These are phyloP conservation scores for Pachypanchax playfairii DNA, from an alignment of 2,113 vertebrate genomes.

Conservation along the genomic window DNA sequence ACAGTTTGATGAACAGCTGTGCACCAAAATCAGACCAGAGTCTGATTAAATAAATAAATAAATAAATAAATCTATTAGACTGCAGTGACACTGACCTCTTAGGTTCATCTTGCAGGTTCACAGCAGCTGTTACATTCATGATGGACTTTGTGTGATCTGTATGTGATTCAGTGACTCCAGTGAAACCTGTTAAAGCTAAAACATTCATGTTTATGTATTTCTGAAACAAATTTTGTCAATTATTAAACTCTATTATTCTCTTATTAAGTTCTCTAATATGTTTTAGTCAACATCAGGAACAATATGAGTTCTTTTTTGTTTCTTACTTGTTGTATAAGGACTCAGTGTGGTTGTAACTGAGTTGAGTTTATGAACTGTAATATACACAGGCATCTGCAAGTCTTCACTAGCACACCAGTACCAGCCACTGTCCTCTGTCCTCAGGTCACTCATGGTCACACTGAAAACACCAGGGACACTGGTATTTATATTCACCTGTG, in stretches of 20 bases:
- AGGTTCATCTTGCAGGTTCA: neutral
- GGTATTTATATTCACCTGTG: conserved; percentile 4
- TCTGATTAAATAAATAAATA: neutral
- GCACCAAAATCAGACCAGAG: neutral
- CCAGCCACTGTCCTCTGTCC: conserved; percentile 30
- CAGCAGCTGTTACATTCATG: neutral
- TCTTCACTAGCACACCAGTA: conserved; percentile 8
- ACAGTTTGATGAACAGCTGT: no score
- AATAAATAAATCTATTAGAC: no score
- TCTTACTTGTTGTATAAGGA: conserved; percentile 25
- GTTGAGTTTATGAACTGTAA: conserved; percentile 23
- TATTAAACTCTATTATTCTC: neutral
- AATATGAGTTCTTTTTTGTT: neutral
- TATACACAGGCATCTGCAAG: conserved; percentile 33
- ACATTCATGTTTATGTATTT: neutral
- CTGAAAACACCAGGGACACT: neutral
- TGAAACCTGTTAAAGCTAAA: conserved; percentile 1
- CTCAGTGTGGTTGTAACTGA: neutral
- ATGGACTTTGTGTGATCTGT: neutral
- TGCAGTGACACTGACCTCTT: conserved; percentile 5
- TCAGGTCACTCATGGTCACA: conserved; percentile 45
- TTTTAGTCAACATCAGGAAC: neutral
- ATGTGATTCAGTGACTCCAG: neutral
- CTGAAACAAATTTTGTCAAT: neutral
- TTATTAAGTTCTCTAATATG: neutral